Conservation (phyloP, 2,888 invertebrate species). For the Cheilosia vulpina region DNA sequence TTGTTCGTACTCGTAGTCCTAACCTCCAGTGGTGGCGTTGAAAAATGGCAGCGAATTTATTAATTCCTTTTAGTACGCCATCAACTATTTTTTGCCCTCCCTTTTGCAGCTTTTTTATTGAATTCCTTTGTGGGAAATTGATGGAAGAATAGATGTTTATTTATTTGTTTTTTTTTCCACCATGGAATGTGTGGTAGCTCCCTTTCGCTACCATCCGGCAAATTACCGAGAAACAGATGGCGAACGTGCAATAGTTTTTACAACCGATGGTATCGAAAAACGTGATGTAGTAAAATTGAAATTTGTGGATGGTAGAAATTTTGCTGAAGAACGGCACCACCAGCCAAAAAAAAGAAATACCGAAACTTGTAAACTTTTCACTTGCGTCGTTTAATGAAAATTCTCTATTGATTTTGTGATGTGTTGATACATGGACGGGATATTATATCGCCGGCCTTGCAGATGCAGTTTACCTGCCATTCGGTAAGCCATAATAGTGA, state of each 20-base stretch:
- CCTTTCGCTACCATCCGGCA: not conserved
- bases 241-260: slow-evolving; percentile 35
- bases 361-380: not conserved
- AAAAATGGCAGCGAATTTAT: slow-evolving; percentile 65
- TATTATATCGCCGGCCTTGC: too few species aligned
- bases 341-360: slow-evolving; percentile 2
- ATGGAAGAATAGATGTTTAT: slow-evolving; percentile 33
- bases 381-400: too few species aligned
- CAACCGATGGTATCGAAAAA: slow-evolving; percentile 23
- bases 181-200: slow-evolving; percentile 28
- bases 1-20: not conserved
- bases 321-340: not conserved
- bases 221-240: slow-evolving; percentile 37
- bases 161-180: slow-evolving; percentile 2
- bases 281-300: slow-evolving; percentile 58
- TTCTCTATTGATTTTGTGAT: too few species aligned
- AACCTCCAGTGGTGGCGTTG: slow-evolving; percentile 31
- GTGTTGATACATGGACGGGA: too few species aligned
- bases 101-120: slow-evolving; percentile 51
- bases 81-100: slow-evolving; percentile 1
- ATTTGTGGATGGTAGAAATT: slow-evolving; percentile 29
- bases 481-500: too few species aligned
- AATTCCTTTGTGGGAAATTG: slow-evolving; percentile 55
- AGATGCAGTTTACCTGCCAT: too few species aligned
- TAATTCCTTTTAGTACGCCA: slow-evolving; percentile 55